Conservation (phyloP, 1,140 invertebrate genomes). For the Drosophila albomicans region DNA sequence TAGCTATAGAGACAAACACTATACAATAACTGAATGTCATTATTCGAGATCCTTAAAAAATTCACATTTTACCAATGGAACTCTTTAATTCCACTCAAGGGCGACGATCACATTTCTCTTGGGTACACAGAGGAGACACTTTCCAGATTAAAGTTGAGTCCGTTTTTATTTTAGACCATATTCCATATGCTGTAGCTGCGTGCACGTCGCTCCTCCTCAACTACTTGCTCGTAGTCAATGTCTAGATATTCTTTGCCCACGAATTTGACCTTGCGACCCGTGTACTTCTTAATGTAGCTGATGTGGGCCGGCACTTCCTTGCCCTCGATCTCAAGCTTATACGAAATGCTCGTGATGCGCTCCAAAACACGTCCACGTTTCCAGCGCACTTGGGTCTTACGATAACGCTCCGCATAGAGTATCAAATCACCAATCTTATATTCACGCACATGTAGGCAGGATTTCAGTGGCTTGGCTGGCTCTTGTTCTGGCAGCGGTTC, state of each 20-base stretch:
- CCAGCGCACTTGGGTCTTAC: conserved; percentile 81
- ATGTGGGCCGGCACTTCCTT: conserved; percentile 79
- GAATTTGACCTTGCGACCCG: conserved; percentile 78
- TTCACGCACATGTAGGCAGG: conserved; percentile 73
- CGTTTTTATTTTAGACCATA: conserved; percentile 63
- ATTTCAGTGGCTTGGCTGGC: conserved; percentile 62
- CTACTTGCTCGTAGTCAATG: conserved; percentile 82
- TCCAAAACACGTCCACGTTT: conserved; percentile 74
- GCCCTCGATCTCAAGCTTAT: conserved; percentile 77
- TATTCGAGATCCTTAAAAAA: conserved; percentile 79
- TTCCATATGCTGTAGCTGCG: conserved; percentile 84
- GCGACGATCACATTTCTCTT: conserved; percentile 46
- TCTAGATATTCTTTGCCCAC: conserved; percentile 83
- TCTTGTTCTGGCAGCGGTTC: conserved; percentile 43
- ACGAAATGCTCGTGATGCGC: conserved; percentile 81
- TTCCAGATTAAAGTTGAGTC: conserved; percentile 4
- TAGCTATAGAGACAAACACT: conserved; percentile 55
- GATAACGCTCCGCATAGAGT: conserved; percentile 75
- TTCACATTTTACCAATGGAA: conserved; percentile 40
- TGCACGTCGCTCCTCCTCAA: conserved; percentile 75
- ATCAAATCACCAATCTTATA: conserved; percentile 78
- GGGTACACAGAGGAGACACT: conserved; percentile 22
- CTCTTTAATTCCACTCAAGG: conserved; percentile 76
- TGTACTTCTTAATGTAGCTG: conserved; percentile 81
- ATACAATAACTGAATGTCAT: conserved; percentile 75